A percentile compares a stretch with the other conserved stretches of the same genome.
Conservation (phyloP, 2,888 invertebrate genomes). For the Dolomedes plantarius region DNA sequence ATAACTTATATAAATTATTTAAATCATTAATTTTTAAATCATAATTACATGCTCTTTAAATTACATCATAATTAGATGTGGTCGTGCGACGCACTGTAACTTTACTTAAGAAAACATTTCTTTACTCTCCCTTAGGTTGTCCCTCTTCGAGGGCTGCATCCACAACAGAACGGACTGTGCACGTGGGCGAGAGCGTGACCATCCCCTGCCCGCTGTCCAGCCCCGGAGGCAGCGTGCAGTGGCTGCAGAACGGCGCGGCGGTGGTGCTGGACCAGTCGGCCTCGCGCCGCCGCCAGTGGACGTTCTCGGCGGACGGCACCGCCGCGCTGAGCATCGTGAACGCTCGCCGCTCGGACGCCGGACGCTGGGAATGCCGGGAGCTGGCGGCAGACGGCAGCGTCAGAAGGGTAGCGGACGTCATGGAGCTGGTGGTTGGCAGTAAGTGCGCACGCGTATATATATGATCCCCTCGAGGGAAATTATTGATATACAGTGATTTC, state of each 20-base stretch:
- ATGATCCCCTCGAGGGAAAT: too few relatives aligned
- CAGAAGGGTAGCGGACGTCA: conserved; percentile 71
- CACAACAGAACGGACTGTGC: conserved; percentile 40
- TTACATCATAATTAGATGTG: too few relatives aligned
- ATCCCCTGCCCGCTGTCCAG: conserved; percentile 73
- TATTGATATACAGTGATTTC: too few relatives aligned
- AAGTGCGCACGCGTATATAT: too few relatives aligned
- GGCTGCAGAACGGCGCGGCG: conserved; percentile 72
- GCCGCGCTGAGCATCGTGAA: conserved; percentile 72
- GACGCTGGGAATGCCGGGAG: conserved; percentile 74
- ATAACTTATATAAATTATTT: too few relatives aligned
- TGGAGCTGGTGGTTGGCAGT: conserved; percentile 73
- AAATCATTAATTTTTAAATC: too few relatives aligned
- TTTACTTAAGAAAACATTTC: too few relatives aligned
- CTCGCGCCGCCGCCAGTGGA: conserved; percentile 73
- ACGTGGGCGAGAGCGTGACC: conserved; percentile 71
- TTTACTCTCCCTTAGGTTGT: too few relatives aligned
- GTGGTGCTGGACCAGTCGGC: conserved; percentile 72
- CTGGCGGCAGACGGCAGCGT: conserved; percentile 73
- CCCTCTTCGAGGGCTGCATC: neutral
- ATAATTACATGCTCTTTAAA: too few relatives aligned
- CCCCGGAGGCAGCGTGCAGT: conserved; percentile 73
- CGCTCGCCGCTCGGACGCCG: conserved; percentile 73
- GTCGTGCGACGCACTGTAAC: too few relatives aligned
- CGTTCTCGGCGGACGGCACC: conserved; percentile 72